phyloP scores from a whole-genome alignment of 1,140 invertebrate genomes.

The Drosophila gunungcola region DNA sequence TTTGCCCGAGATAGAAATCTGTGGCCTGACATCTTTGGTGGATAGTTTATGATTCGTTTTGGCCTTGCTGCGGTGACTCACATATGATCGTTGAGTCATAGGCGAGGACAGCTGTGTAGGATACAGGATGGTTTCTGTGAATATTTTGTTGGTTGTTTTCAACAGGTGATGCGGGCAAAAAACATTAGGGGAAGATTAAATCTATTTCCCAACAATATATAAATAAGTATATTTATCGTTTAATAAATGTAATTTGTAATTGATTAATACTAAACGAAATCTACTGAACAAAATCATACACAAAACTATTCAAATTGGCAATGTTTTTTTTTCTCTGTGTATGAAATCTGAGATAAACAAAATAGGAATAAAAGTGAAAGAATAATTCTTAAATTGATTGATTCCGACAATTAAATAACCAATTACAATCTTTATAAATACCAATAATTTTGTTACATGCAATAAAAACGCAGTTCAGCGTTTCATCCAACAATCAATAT shows the following conservation, averaged over 20 bases:
- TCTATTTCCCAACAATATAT: not conserved
- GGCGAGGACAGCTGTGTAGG: constrained; percentile 24
- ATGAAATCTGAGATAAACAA: not conserved
- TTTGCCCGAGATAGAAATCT: constrained; percentile 65
- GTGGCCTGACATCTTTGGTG: constrained; percentile 52
- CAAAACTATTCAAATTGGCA: too few relatives aligned
- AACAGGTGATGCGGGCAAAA: constrained; percentile 33
- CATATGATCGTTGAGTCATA: constrained; percentile 31
- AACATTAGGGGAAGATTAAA: not conserved
- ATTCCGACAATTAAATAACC: constrained; percentile 26
- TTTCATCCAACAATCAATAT: constrained; percentile 22
- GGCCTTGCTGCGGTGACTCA: constrained; percentile 38
- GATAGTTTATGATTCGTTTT: constrained; percentile 57
- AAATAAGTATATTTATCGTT: not conserved
- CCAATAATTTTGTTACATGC: constrained; percentile 32
- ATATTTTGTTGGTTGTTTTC: constrained; percentile 9
- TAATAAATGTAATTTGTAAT: too few relatives aligned
- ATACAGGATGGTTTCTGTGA: not conserved
- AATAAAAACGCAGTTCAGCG: constrained; percentile 6
- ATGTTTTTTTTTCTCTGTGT: not conserved
- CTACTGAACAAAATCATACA: too few relatives aligned
- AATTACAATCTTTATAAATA: constrained; percentile 11
- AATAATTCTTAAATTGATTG: constrained; percentile 2
- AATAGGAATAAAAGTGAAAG: not conserved
- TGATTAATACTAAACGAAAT: too few relatives aligned